Conservation (phyloP, 1,140 invertebrate species). For the Dolichoris vasculosae region DNA sequence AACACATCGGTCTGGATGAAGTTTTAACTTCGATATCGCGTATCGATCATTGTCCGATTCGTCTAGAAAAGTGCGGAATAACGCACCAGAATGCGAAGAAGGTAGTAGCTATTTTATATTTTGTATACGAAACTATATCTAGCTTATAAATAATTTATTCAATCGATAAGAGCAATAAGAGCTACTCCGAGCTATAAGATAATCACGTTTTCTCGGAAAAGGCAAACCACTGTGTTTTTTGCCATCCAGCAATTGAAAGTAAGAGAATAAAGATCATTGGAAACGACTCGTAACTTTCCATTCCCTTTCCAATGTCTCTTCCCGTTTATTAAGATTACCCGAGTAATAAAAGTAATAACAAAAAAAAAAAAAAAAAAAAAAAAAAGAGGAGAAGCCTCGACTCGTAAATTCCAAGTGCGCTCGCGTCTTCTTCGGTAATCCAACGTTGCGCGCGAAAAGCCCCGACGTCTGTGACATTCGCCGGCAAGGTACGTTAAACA, state of each 20-base stretch:
- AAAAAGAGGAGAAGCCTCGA: too few relatives aligned
- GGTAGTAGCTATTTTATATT: background rate
- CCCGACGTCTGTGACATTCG: too few relatives aligned
- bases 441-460: too few relatives aligned
- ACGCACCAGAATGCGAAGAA: background rate
- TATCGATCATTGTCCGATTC: background rate
- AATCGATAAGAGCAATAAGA: background rate
- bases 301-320: background rate
- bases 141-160: constrained; percentile 7
- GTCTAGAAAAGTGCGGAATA: background rate
- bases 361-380: too few relatives aligned
- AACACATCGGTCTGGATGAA: background rate
- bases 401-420: too few relatives aligned
- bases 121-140: background rate
- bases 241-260: background rate
- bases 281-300: background rate
- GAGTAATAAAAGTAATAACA: too few relatives aligned
- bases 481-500: too few relatives aligned
- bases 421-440: too few relatives aligned
- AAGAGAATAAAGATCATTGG: background rate
- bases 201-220: constrained; percentile 14
- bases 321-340: background rate
- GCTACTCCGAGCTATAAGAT: background rate
- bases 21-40: background rate
- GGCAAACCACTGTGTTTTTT: constrained; percentile 13